These are phyloP conservation scores for Ceratoteleas bidentatus DNA, from an alignment of 1,140 invertebrate genomes.

Conservation along the genomic window DNA sequence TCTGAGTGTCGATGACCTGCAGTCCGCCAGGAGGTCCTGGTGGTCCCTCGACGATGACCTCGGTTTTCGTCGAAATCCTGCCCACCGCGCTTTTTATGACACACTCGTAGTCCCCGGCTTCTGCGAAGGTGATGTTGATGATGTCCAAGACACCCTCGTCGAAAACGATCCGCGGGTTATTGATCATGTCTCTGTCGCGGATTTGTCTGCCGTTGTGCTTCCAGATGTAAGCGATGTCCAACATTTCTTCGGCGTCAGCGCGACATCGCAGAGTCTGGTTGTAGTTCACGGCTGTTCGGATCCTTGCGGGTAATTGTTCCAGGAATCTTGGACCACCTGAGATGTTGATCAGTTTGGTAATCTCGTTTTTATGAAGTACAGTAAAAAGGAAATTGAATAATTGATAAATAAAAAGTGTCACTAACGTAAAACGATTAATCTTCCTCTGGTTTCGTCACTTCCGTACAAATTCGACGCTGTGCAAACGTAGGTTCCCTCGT, in stretches of 20 bases:
- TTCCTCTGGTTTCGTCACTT: too few relatives aligned
- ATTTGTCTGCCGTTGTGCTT: slow-evolving; percentile 92
- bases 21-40: slow-evolving; percentile 92
- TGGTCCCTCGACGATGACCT: slow-evolving; percentile 90
- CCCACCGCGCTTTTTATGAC: slow-evolving; percentile 93
- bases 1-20: slow-evolving; percentile 88
- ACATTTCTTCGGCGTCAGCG: slow-evolving; percentile 89
- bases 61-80: slow-evolving; percentile 86
- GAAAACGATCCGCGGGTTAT: slow-evolving; percentile 79
- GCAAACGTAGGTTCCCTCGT: too few relatives aligned
- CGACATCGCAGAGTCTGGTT: slow-evolving; percentile 89
- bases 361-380: too few relatives aligned
- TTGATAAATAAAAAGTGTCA: too few relatives aligned
- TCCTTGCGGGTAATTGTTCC: slow-evolving; percentile 84
- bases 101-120: slow-evolving; percentile 94
- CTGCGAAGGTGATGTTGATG: slow-evolving; percentile 90
- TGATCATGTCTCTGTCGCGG: slow-evolving; percentile 84
- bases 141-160: slow-evolving; percentile 84
- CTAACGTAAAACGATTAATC: too few relatives aligned
- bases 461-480: too few relatives aligned
- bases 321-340: slow-evolving; percentile 87
- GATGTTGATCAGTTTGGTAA: too few relatives aligned
- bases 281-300: slow-evolving; percentile 86
- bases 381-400: too few relatives aligned
- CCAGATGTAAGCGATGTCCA: slow-evolving; percentile 96